A percentile compares a stretch with the other conserved stretches of the same genome.
These are phyloP conservation scores for Lasioglossum pauxillum DNA, from an alignment of 2,888 invertebrate genomes.

Conservation along the genomic window DNA sequence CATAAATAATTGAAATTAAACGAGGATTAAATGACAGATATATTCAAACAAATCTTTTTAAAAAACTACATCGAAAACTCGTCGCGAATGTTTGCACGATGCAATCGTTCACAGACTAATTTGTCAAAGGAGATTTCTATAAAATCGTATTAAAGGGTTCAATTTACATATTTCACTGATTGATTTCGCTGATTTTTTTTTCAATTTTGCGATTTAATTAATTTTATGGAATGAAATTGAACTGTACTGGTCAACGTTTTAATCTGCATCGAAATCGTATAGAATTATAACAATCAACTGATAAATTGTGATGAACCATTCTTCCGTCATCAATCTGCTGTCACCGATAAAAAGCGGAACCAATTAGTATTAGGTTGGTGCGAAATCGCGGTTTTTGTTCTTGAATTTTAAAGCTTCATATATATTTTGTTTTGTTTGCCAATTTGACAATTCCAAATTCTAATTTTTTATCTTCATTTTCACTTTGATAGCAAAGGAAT, in stretches of 20 bases:
- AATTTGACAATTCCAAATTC: too few relatives aligned
- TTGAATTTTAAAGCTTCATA: not conserved
- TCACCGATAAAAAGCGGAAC: not conserved
- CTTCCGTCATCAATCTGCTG: not conserved
- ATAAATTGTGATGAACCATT: not conserved
- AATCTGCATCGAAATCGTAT: not conserved
- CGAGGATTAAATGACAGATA: not conserved
- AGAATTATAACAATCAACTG: not conserved
- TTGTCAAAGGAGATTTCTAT: not conserved
- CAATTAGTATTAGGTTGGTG: too few relatives aligned
- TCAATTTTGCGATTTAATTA: not conserved
- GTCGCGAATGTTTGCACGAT: not conserved
- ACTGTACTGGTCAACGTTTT: not conserved
- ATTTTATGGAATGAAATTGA: not conserved
- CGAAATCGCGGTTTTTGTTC: not conserved
- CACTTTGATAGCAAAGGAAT: too few relatives aligned
- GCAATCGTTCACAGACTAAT: not conserved
- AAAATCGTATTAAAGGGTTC: not conserved
- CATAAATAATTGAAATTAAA: not conserved
- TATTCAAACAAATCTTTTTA: not conserved
- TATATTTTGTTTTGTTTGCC: too few relatives aligned
- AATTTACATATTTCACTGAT: not conserved
- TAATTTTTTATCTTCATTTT: not conserved
- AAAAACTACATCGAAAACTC: not conserved
- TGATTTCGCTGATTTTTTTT: not conserved